These are phyloP conservation scores for Pachyseris speciosa DNA, from an alignment of 64 coral and sea anemone genomes.

Conservation along the genomic window DNA sequence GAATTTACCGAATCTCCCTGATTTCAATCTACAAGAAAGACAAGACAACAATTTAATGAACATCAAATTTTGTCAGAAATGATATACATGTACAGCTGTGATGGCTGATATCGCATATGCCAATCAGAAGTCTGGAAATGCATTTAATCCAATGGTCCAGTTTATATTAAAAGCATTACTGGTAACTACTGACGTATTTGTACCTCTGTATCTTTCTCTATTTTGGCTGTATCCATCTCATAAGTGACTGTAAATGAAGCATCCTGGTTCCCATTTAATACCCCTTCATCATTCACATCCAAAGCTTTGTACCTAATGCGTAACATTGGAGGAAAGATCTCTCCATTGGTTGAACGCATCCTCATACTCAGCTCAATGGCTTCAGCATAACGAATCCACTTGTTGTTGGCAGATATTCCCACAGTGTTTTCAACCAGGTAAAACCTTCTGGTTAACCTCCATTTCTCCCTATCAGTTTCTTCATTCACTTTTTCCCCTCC, in stretches of 20 bases:
- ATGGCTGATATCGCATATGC: too few relatives aligned
- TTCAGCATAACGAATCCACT: slow-evolving; percentile 82
- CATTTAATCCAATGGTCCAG: too few relatives aligned
- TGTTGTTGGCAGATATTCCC: slow-evolving; percentile 44
- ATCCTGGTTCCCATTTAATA: slow-evolving; percentile 2
- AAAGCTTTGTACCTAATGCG: slow-evolving; percentile 78
- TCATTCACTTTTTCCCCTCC: slow-evolving; percentile 69
- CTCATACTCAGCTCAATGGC: slow-evolving; percentile 74
- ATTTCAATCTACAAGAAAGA: too few relatives aligned
- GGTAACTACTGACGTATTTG: too few relatives aligned
- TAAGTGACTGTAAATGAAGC: slow-evolving; percentile 83
- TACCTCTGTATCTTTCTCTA: slow-evolving; percentile 85
- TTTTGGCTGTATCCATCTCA: slow-evolving; percentile 82
- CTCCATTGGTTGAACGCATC: slow-evolving; percentile 80
- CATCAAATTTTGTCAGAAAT: too few relatives aligned
- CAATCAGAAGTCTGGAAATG: too few relatives aligned
- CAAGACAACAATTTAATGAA: too few relatives aligned
- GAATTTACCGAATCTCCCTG: too few relatives aligned
- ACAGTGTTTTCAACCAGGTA: slow-evolving; percentile 85
- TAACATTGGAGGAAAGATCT: slow-evolving; percentile 91
- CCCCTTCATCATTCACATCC: slow-evolving; percentile 70
- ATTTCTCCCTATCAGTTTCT: slow-evolving; percentile 53
- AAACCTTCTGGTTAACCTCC: slow-evolving; percentile 87
- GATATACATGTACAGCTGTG: too few relatives aligned
- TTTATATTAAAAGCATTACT: too few relatives aligned